These are phyloP conservation scores for Syrphus vitripennis DNA, from an alignment of 2,888 invertebrate species.

Conservation along the genomic window DNA sequence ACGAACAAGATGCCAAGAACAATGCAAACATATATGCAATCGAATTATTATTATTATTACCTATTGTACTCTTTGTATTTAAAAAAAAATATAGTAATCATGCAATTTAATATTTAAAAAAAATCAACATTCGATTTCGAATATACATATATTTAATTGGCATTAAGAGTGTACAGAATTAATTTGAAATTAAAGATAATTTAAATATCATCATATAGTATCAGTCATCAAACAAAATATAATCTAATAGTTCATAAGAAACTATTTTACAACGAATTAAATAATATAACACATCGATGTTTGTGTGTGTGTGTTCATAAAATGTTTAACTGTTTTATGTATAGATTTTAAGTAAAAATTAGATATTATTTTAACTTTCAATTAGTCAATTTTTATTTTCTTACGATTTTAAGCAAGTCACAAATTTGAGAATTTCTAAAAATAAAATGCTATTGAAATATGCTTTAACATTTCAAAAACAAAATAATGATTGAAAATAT, in stretches of 20 bases:
- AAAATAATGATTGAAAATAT: background rate
- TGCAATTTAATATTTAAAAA: background rate
- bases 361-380: constrained; percentile 12
- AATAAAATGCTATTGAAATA: background rate
- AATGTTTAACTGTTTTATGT: constrained; percentile 39
- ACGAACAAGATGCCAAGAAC: constrained; percentile 43
- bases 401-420: constrained; percentile 55
- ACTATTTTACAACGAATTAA: constrained; percentile 42
- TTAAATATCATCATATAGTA: constrained; percentile 31
- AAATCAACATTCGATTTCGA: background rate
- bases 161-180: constrained; percentile 41
- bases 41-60: background rate
- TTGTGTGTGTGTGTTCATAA: background rate
- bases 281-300: constrained; percentile 7
- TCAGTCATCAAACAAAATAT: constrained; percentile 53
- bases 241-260: constrained; percentile 31
- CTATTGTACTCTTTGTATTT: background rate
- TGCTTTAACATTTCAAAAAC: background rate
- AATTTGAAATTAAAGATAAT: constrained; percentile 41
- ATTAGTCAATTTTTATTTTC: constrained; percentile 49
- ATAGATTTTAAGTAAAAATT: constrained; percentile 29
- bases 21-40: constrained; percentile 55
- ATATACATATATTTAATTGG: background rate
- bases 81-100: background rate
- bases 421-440: constrained; percentile 1